Conservation (phyloP, 1,140 invertebrate species). For the Bombus consobrinus region DNA sequence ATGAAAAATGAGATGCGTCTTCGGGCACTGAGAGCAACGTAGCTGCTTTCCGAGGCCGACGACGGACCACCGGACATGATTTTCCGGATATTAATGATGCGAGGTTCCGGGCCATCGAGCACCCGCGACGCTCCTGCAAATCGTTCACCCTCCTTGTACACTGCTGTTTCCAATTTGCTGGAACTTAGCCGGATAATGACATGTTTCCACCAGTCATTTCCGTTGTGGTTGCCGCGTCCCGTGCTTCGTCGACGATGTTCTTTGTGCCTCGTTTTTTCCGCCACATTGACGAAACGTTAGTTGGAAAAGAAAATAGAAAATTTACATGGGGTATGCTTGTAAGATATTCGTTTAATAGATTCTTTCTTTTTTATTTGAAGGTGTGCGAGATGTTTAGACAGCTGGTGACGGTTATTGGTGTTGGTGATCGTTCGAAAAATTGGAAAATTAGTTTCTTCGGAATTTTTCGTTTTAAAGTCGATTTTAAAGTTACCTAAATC, state of each 20-base stretch:
- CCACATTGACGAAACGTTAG: neutral
- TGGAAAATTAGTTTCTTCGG: neutral
- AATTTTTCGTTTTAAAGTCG: too few species aligned
- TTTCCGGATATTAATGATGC: slow-evolving; percentile 66
- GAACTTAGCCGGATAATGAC: slow-evolving; percentile 41
- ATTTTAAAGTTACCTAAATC: too few species aligned
- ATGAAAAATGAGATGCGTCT: slow-evolving; percentile 65
- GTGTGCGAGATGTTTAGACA: too few species aligned
- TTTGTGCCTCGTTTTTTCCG: neutral
- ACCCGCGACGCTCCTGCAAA: slow-evolving; percentile 7
- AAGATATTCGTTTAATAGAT: neutral
- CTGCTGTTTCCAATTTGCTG: slow-evolving; percentile 49
- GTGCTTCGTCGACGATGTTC: neutral
- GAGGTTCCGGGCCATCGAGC: slow-evolving; percentile 60
- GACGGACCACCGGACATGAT: slow-evolving; percentile 48
- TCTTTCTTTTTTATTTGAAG: neutral
- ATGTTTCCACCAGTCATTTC: slow-evolving; percentile 54
- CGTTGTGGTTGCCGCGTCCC: neutral
- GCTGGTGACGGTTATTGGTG: neutral
- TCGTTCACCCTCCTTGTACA: neutral
- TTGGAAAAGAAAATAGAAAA: neutral
- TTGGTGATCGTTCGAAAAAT: neutral
- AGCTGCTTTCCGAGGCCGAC: neutral
- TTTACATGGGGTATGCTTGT: neutral
- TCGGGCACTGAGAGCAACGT: slow-evolving; percentile 2